A percentile compares a stretch with the other conserved stretches of the same genome.
Evolutionary conservation across 2,888 invertebrate genomes (phyloP).

Genomic region (Andrena bicolor): DNA sequence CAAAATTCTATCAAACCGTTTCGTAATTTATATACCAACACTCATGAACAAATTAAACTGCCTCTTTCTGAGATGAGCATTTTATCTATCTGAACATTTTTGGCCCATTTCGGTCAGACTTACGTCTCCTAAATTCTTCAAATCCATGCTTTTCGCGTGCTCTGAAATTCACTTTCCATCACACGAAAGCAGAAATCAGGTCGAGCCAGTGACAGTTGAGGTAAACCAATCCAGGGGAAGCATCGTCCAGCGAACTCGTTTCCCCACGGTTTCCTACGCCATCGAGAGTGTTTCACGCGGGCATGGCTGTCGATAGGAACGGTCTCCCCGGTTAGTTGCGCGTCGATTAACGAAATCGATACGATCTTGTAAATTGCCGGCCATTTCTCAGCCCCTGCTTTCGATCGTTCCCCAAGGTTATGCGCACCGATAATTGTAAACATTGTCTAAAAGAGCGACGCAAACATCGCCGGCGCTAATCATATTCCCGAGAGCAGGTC

Average conservation of each 20-base stretch:
- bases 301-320: slow-evolving; percentile 7
- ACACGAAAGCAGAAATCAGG: no score
- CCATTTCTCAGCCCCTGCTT: slow-evolving; percentile 1
- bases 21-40: no score
- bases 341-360: slow-evolving; percentile 23
- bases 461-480: slow-evolving; percentile 27
- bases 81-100: no score
- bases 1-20: no score
- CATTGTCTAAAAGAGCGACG: slow-evolving; percentile 13
- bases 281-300: background rate
- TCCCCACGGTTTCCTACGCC: background rate
- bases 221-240: no score
- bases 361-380: slow-evolving; percentile 15
- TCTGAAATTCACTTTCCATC: no score
- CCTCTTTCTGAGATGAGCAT: no score
- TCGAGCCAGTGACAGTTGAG: no score
- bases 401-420: slow-evolving; percentile 12
- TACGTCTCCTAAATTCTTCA: no score
- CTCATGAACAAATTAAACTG: no score
- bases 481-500: slow-evolving; percentile 25
- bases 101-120: no score
- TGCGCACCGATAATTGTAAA: slow-evolving; percentile 8
- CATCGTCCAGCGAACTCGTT: slow-evolving; percentile 18
- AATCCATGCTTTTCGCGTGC: no score
- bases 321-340: background rate